phyloP scores from a whole-genome alignment of 1,140 invertebrate species.

The Telenomus remus region DNA sequence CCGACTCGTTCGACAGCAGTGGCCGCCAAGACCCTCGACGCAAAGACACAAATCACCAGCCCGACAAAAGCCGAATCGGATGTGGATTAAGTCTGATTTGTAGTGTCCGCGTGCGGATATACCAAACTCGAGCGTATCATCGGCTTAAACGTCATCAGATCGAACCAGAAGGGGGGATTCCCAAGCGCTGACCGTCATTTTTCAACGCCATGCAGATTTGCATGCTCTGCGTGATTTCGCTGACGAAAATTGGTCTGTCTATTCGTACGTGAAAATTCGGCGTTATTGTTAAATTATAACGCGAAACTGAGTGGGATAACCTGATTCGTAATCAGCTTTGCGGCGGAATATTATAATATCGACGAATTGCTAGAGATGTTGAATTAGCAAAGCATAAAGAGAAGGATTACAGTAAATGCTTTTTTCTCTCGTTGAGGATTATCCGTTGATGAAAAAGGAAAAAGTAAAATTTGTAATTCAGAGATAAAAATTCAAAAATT shows the following conservation, averaged over 20 bases:
- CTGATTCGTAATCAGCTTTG: neutral
- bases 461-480: too few relatives aligned
- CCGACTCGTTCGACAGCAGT: neutral
- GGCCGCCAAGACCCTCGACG: neutral
- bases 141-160: slow-evolving; percentile 55
- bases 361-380: neutral
- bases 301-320: neutral
- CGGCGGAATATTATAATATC: slow-evolving; percentile 1
- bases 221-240: slow-evolving; percentile 50
- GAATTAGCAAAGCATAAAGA: neutral
- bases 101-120: slow-evolving; percentile 34
- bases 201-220: slow-evolving; percentile 62
- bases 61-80: slow-evolving; percentile 14
- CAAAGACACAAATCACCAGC: slow-evolving; percentile 26
- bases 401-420: too few relatives aligned
- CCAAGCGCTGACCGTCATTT: slow-evolving; percentile 62
- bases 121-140: slow-evolving; percentile 63
- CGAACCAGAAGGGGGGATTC: slow-evolving; percentile 50
- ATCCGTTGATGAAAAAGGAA: too few relatives aligned
- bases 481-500: too few relatives aligned
- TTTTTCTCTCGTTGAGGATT: too few relatives aligned
- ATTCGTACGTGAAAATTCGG: slow-evolving; percentile 38
- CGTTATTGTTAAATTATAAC: slow-evolving; percentile 17
- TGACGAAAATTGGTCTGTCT: slow-evolving; percentile 62
- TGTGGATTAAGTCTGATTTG: slow-evolving; percentile 46